These are phyloP conservation scores for Acarapis woodi DNA, from an alignment of 1,140 invertebrate genomes.

Conservation along the genomic window DNA sequence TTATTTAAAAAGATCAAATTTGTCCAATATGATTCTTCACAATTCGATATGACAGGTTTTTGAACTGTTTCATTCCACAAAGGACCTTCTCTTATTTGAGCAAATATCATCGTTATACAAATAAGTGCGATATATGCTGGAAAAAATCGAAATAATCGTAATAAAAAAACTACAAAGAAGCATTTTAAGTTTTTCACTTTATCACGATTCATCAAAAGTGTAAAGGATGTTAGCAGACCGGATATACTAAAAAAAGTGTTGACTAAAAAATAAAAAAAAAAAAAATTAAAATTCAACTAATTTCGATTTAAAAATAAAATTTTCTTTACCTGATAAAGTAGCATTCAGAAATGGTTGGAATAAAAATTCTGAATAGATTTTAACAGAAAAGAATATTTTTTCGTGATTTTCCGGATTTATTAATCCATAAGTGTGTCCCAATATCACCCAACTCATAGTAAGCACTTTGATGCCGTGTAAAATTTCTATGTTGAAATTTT, in stretches of 20 bases:
- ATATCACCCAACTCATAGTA: constrained; percentile 72
- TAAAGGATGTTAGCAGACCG: constrained; percentile 7
- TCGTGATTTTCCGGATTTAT: not conserved
- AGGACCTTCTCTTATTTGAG: constrained; percentile 9
- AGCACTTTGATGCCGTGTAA: constrained; percentile 48
- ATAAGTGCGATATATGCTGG: constrained; percentile 10
- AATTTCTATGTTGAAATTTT: not conserved
- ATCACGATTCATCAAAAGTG: constrained; percentile 5
- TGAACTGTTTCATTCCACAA: constrained; percentile 8
- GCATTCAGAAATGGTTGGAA: not conserved
- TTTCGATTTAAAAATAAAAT: not conserved
- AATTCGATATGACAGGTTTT: constrained; percentile 5
- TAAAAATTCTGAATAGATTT: not conserved
- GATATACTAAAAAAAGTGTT: constrained; percentile 9
- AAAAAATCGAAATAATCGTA: constrained; percentile 7
- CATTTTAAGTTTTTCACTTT: constrained; percentile 5
- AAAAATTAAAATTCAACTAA: not conserved
- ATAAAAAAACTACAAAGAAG: not conserved
- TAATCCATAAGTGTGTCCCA: constrained; percentile 36
- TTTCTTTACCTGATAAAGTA: not conserved
- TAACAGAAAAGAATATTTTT: not conserved
- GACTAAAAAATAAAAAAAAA: not conserved
- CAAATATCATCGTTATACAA: constrained; percentile 5
- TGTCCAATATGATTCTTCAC: constrained; percentile 13
- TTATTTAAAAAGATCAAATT: constrained; percentile 12